These are phyloP conservation scores for Aplochiton taeniatus DNA, from an alignment of 2,797 vertebrate genomes.

Conservation along the genomic window DNA sequence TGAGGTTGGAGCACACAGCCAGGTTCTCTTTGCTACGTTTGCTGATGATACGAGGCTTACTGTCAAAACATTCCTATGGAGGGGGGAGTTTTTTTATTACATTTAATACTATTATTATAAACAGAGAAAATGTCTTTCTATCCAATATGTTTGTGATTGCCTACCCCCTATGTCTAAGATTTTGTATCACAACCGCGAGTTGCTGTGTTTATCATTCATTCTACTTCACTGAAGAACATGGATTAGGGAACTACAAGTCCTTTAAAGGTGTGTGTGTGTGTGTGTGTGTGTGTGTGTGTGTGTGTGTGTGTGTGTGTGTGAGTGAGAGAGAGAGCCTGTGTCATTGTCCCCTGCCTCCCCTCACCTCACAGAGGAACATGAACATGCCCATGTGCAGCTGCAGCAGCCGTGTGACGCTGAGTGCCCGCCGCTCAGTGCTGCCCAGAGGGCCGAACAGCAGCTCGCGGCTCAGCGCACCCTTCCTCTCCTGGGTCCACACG, in stretches of 20 bases:
- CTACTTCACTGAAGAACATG: background rate
- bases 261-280: background rate
- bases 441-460: constrained; percentile 90
- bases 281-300: background rate
- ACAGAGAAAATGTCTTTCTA: too few relatives aligned
- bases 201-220: too few relatives aligned
- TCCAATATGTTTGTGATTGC: too few relatives aligned
- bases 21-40: constrained; percentile 96
- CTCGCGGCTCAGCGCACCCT: constrained; percentile 94
- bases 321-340: background rate
- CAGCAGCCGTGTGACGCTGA: constrained; percentile 80
- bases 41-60: constrained; percentile 98
- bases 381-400: constrained; percentile 88
- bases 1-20: constrained; percentile 93
- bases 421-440: constrained; percentile 78
- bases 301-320: background rate
- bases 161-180: too few relatives aligned
- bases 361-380: constrained; percentile 88
- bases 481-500: constrained; percentile 98
- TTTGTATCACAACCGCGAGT: too few relatives aligned
- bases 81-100: constrained; percentile 26
- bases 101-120: background rate
- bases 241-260: background rate
- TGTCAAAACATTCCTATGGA: constrained; percentile 96
- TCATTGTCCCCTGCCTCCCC: background rate